A percentile compares a stretch with the other conserved stretches of the same genome.
Evolutionary conservation across 2,113 vertebrate species (phyloP).

Genomic region (Melanotaenia duboulayi): DNA sequence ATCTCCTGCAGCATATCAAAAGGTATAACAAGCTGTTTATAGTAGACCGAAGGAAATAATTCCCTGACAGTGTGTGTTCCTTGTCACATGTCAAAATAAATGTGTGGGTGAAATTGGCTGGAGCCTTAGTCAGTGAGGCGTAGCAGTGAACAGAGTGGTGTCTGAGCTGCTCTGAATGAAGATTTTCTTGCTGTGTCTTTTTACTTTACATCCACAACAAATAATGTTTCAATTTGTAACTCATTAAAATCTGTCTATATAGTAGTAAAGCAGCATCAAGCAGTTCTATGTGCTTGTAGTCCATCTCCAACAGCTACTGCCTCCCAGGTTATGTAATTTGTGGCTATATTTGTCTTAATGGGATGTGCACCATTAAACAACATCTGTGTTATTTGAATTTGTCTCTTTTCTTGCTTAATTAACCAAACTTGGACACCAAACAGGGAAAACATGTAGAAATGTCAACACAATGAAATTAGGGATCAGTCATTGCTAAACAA

Average conservation of each 20-base stretch:
- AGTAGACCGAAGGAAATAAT: conserved; percentile 58
- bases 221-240: conserved; percentile 36
- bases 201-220: conserved; percentile 23
- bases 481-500: conserved; percentile 5
- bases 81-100: conserved; percentile 77
- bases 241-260: conserved; percentile 24
- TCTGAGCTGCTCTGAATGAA: conserved; percentile 46
- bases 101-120: conserved; percentile 71
- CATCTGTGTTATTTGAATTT: conserved; percentile 56
- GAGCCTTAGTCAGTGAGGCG: conserved; percentile 66
- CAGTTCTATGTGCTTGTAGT: conserved; percentile 46
- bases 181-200: conserved; percentile 14
- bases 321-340: conserved; percentile 72
- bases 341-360: conserved; percentile 72
- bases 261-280: conserved; percentile 15
- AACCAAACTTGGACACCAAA: conserved; percentile 46
- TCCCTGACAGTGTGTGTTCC: conserved; percentile 52
- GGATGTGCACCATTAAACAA: conserved; percentile 70
- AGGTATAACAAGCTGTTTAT: conserved; percentile 52
- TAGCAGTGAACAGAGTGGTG: conserved; percentile 47
- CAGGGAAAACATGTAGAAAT: conserved; percentile 24
- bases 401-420: conserved; percentile 62
- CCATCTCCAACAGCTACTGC: conserved; percentile 43
- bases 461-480: conserved; percentile 12
- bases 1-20: conserved; percentile 35